phyloP scores from a whole-genome alignment of 2,888 invertebrate genomes.

The Eurois occulta region DNA sequence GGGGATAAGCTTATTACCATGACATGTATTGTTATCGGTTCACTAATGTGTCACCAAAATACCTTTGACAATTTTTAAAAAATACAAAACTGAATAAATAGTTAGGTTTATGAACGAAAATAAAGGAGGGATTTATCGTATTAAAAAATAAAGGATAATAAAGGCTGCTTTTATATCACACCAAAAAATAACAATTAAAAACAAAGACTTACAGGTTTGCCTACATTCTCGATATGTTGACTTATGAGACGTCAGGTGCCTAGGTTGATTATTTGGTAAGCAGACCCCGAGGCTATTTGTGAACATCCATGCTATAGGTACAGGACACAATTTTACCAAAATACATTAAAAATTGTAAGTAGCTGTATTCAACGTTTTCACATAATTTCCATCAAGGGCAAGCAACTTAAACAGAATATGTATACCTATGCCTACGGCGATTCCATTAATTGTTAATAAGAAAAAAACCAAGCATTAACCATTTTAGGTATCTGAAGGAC shows the following conservation, averaged over 20 bases:
- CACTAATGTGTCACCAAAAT: too few species aligned
- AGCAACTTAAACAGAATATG: neutral
- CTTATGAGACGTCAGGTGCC: neutral
- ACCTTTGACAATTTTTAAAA: too few species aligned
- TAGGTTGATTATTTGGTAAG: neutral
- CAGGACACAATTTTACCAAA: neutral
- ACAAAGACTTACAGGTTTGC: neutral
- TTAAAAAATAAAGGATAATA: neutral
- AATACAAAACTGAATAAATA: neutral
- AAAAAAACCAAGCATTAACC: neutral
- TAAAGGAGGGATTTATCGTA: neutral
- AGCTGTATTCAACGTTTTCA: neutral
- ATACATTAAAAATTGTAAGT: neutral
- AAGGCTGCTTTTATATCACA: neutral
- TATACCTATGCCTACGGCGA: neutral
- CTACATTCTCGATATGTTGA: neutral
- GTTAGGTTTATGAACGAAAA: neutral
- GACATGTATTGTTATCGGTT: too few species aligned
- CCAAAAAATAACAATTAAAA: neutral
- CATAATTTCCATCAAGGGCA: neutral
- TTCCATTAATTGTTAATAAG: conserved; percentile 8
- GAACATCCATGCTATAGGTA: neutral
- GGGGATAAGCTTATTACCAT: too few species aligned
- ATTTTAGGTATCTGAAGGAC: conserved; percentile 21
- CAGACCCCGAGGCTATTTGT: neutral